Evolutionary conservation across 2,113 vertebrate species (phyloP), one percentile per base, ranked within the genome.

Genomic region (Clarias gariepinus): DNA sequence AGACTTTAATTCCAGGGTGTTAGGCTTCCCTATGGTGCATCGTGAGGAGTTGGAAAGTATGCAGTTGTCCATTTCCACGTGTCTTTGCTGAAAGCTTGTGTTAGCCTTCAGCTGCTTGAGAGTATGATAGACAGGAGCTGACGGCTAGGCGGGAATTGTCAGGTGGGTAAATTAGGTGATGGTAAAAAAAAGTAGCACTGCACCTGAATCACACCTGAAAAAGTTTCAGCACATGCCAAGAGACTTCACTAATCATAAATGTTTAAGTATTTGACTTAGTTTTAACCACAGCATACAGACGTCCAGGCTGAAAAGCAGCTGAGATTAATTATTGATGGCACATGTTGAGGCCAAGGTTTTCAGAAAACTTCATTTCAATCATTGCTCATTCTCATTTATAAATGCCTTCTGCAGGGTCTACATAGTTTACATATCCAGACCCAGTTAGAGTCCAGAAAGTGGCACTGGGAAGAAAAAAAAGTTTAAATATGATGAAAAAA

Each of bases 301-400:
- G 7, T 19, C 28, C n/a, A 68, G 86, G 53, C 28, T 52, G 52
- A 66, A 87, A 71, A 68, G 9, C 33, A 79, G 33, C 73, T 23
- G 15, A 4, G 52, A 69, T 87, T 53, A 52, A 84, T 83, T 66
- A 87, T 80, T 84, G 2, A 80, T 61, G 30, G 5, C 25, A n/a
- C 73, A 80, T 6, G 28, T n/a, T 52, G n/a, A 33, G 21, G 47
- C 81, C n/a, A 80, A 55, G 81, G 84, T 71, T 28, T 68, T 47
- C 41, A 47, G 36, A 57, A 80, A 81, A 63, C 61, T 87, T 71
- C 10, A 79, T 84, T 69, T 87, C 84, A 87, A 87, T 80, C 76
- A 84, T 55, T 18, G 53, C 74, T 66, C 61, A 4, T 86, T 86
- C 69, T 83, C n/a, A 78, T 83, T 16, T 57, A 53, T 33, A 25